phyloP scores from a whole-genome alignment of 2,113 vertebrate species.

The Melanerpes aurifrons region DNA sequence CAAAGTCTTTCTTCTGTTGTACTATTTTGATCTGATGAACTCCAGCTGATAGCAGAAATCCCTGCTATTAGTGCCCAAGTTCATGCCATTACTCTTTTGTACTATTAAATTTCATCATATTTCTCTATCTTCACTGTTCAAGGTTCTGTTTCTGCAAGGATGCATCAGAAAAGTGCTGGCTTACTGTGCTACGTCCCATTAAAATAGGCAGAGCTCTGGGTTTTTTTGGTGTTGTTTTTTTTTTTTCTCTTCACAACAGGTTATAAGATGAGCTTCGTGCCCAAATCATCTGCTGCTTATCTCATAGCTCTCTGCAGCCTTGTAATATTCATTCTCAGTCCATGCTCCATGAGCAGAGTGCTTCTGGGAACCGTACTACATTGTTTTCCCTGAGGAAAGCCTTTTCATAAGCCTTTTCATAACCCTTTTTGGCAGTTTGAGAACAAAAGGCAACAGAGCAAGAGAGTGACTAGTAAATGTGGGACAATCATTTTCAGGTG shows the following conservation, averaged over 20 bases:
- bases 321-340: not conserved
- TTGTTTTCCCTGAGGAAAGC: not conserved
- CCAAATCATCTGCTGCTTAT: not conserved
- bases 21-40: not conserved
- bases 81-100: not conserved
- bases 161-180: not conserved
- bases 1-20: not conserved
- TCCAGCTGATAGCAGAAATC: conserved; percentile 12
- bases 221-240: not conserved
- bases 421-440: not conserved
- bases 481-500: conserved; percentile 40
- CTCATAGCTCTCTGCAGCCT: not conserved
- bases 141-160: not conserved
- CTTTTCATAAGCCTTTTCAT: not conserved
- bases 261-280: not conserved
- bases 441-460: not conserved
- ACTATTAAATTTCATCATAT: not conserved
- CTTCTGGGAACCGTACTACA: conserved; percentile 20
- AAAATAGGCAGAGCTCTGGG: not conserved
- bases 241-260: not conserved
- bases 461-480: not conserved
- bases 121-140: not conserved
- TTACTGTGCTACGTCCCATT: not conserved
- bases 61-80: not conserved
- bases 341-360: not conserved